These are phyloP conservation scores for Lasius platythorax DNA, from an alignment of 2,888 invertebrate genomes.

Conservation along the genomic window DNA sequence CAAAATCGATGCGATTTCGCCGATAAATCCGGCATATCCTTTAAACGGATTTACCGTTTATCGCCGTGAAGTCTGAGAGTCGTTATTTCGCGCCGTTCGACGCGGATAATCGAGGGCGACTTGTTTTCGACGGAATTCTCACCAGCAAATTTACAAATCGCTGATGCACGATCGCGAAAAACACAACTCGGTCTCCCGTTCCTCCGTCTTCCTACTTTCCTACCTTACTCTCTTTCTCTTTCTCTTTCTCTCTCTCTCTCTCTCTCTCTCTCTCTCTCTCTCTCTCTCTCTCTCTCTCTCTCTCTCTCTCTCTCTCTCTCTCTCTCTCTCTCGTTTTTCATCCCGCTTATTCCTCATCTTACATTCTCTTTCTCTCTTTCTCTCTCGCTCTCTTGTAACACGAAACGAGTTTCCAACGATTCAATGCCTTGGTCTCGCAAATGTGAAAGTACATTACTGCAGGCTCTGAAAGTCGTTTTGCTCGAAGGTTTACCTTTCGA, in stretches of 20 bases:
- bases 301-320: conserved; percentile 28
- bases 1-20: not conserved
- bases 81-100: conserved; percentile 1
- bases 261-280: conserved; percentile 30
- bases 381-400: conserved; percentile 58
- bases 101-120: conserved; percentile 11
- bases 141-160: conserved; percentile 32
- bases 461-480: conserved; percentile 75
- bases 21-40: not conserved
- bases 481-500: conserved; percentile 75
- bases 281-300: conserved; percentile 16
- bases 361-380: conserved; percentile 24
- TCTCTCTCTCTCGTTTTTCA: conserved; percentile 25
- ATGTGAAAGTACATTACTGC: conserved; percentile 76
- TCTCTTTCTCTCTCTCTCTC: conserved; percentile 33
- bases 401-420: conserved; percentile 74
- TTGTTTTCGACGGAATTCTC: conserved; percentile 39
- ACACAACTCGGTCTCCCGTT: conserved; percentile 29
- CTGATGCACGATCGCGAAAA: conserved; percentile 57
- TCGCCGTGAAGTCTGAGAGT: not conserved
- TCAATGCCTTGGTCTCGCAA: conserved; percentile 75
- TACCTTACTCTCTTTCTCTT: not conserved
- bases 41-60: not conserved
- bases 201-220: conserved; percentile 7
- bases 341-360: conserved; percentile 18